Percentiles rank a stretch among this genome's conserved stretches.
Evolutionary conservation across 2,888 invertebrate species (phyloP).

Genomic region (Drosophila tripunctata): DNA sequence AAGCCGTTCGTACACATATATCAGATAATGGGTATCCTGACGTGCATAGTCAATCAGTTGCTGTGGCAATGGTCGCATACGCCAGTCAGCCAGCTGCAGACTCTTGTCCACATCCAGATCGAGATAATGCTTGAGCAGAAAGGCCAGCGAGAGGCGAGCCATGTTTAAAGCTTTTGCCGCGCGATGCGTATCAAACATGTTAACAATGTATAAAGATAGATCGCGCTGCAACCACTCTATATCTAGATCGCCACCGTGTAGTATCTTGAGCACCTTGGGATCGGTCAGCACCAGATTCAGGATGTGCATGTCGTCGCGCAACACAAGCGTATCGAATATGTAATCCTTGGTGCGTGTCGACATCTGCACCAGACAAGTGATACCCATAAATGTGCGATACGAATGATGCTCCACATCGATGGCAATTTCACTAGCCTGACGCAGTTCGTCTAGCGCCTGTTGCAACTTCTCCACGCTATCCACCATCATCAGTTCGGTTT

Average conservation of each 20-base stretch:
- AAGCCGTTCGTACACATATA: constrained; percentile 94
- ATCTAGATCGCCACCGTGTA: constrained; percentile 96
- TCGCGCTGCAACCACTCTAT: constrained; percentile 98
- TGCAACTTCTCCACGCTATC: constrained; percentile 88
- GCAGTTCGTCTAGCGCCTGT: constrained; percentile 88
- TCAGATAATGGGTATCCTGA: constrained; percentile 96
- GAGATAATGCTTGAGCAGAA: constrained; percentile 92
- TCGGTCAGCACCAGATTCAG: constrained; percentile 96
- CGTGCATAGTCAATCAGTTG: constrained; percentile 94
- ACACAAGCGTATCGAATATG: constrained; percentile 92
- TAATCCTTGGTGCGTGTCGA: constrained; percentile 93
- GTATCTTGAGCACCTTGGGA: constrained; percentile 94
- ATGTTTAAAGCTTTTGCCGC: constrained; percentile 91
- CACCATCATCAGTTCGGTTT: constrained; percentile 89
- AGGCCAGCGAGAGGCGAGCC: constrained; percentile 90
- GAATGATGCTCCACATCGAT: constrained; percentile 97
- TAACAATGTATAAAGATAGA: constrained; percentile 96
- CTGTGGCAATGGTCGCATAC: constrained; percentile 93
- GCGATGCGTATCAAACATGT: constrained; percentile 98
- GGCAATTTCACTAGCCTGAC: constrained; percentile 89
- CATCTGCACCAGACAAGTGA: constrained; percentile 98
- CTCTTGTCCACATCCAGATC: constrained; percentile 92
- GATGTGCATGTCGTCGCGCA: constrained; percentile 92
- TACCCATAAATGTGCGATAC: constrained; percentile 95
- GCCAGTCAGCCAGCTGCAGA: constrained; percentile 97